Conservation (phyloP, 2,888 invertebrate genomes). For the Brachypterus glaber region DNA sequence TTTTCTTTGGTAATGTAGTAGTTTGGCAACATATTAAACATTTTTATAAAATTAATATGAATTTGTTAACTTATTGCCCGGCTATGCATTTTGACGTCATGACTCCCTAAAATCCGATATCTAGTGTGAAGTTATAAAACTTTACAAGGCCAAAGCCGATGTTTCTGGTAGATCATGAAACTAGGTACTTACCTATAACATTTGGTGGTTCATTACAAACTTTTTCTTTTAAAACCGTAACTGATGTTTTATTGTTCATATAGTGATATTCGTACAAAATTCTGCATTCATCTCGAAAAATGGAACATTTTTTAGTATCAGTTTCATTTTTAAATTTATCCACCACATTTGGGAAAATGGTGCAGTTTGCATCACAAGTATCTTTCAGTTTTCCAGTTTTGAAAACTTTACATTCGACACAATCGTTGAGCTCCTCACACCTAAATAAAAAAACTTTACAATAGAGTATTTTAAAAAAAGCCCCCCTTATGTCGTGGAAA, state of each 20-base stretch:
- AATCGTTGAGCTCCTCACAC: constrained; percentile 59
- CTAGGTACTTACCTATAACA: constrained; percentile 39
- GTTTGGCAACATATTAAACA: no score
- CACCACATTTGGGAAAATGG: background rate
- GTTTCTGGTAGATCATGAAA: no score
- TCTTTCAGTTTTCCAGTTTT: constrained; percentile 29
- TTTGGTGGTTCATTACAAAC: constrained; percentile 39
- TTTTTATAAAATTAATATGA: no score
- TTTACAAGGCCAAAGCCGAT: no score
- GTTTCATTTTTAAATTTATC: background rate
- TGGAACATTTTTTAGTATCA: no score
- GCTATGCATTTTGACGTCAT: no score
- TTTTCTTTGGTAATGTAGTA: no score
- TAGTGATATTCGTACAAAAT: constrained; percentile 42
- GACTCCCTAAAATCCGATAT: no score
- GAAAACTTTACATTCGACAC: constrained; percentile 58
- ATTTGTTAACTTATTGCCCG: no score
- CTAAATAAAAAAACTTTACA: constrained; percentile 25
- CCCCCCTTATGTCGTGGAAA: no score
- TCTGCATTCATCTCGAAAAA: constrained; percentile 40
- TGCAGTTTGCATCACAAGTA: background rate
- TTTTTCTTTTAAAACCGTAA: constrained; percentile 42
- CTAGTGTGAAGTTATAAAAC: no score
- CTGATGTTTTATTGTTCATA: constrained; percentile 32
- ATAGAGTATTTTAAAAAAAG: no score